Conservation (phyloP, 2,797 vertebrate species). For the Pipistrellus pygmaeus region DNA sequence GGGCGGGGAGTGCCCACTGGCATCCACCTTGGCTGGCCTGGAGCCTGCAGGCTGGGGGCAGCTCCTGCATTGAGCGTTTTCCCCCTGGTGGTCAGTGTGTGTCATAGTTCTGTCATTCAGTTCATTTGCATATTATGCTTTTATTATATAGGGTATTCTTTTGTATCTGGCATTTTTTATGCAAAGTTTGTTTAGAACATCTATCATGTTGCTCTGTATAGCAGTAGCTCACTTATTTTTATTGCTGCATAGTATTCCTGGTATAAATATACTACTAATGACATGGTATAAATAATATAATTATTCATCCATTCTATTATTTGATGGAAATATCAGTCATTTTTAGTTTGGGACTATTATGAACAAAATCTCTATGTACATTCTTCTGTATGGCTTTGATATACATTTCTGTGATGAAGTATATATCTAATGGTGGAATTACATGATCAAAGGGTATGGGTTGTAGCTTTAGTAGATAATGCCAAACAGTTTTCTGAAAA, state of each 20-base stretch:
- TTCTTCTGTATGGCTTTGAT: background rate
- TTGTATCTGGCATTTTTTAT: background rate
- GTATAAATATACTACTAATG: background rate
- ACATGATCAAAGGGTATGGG: background rate
- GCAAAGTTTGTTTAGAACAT: background rate
- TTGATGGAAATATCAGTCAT: background rate
- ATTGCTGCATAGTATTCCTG: background rate
- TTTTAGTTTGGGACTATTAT: background rate
- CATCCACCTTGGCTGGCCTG: too few species aligned
- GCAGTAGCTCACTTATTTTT: background rate
- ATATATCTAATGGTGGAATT: background rate
- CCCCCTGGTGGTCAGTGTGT: too few species aligned
- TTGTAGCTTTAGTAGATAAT: background rate
- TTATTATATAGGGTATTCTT: too few species aligned
- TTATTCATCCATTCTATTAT: background rate
- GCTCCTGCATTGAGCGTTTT: too few species aligned
- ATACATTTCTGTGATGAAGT: background rate
- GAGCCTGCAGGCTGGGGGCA: too few species aligned
- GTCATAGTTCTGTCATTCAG: too few species aligned
- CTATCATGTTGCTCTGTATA: background rate
- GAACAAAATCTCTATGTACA: background rate
- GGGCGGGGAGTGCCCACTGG: too few species aligned
- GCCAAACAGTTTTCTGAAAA: conserved; percentile 12
- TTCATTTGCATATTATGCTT: too few species aligned
- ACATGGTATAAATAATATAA: background rate